phyloP scores from a whole-genome alignment of 2,888 invertebrate species.

The Adelognathus sp. region DNA sequence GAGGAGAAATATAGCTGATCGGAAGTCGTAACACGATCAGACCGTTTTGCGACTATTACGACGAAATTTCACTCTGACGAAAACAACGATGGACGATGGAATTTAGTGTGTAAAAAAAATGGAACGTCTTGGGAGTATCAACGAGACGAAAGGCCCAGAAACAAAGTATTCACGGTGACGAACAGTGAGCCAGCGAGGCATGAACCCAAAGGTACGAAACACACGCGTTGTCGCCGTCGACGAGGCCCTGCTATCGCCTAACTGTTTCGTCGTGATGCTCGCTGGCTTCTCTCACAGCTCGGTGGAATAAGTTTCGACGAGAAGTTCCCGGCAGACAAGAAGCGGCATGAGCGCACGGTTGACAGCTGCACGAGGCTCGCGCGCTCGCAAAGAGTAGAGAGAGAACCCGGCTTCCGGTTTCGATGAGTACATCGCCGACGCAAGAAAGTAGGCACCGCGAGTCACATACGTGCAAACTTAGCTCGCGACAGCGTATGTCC shows the following conservation, averaged over 20 bases:
- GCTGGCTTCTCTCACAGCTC: neutral
- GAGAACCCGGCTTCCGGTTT: conserved; percentile 39
- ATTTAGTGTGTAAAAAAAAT: too few species aligned
- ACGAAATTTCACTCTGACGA: too few species aligned
- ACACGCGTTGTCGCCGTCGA: neutral
- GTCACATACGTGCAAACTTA: neutral
- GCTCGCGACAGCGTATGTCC: neutral
- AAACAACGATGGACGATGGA: too few species aligned
- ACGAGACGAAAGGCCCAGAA: too few species aligned
- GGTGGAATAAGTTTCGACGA: conserved; percentile 18
- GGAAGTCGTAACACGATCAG: too few species aligned
- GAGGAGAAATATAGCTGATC: too few species aligned
- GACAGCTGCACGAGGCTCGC: conserved; percentile 32
- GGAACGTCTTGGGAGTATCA: neutral
- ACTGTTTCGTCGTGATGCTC: conserved; percentile 33
- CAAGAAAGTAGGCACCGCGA: conserved; percentile 47
- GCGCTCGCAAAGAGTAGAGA: conserved; percentile 4
- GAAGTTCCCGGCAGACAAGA: conserved; percentile 19
- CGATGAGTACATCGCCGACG: conserved; percentile 13
- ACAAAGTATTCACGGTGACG: neutral
- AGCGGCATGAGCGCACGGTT: conserved; percentile 16
- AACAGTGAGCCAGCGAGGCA: neutral
- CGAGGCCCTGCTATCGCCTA: conserved; percentile 19
- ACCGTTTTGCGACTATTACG: too few species aligned
- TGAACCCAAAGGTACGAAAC: neutral